Evolutionary conservation across 2,797 vertebrate species (phyloP).

Genomic region (Girardinus metallicus): DNA sequence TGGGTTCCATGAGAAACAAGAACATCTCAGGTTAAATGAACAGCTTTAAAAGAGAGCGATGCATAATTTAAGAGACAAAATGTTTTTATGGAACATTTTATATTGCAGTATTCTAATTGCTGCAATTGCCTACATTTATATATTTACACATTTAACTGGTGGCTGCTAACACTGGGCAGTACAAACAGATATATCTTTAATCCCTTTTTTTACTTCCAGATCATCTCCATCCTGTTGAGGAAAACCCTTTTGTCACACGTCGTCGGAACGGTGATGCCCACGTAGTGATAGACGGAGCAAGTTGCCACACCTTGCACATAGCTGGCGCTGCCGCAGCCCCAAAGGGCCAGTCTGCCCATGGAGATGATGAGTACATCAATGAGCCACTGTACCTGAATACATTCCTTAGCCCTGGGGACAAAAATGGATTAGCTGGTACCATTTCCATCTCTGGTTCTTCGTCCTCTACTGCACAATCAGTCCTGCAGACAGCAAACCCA

Average conservation of each 20-base stretch:
- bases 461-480: conserved; percentile 73
- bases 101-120: background rate
- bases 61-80: background rate
- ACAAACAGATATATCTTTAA: background rate
- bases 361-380: conserved; percentile 92
- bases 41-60: background rate
- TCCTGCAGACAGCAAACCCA: conserved; percentile 71
- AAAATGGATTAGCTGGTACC: conserved; percentile 81
- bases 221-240: conserved; percentile 93
- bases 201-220: conserved; percentile 74
- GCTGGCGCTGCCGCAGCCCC: conserved; percentile 68
- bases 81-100: background rate
- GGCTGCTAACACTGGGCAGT: background rate
- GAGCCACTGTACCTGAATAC: conserved; percentile 98
- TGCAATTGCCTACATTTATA: background rate
- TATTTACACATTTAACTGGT: background rate
- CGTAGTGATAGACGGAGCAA: conserved; percentile 86
- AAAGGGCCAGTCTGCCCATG: conserved; percentile 82
- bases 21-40: conserved; percentile 85
- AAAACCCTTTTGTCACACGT: conserved; percentile 95
- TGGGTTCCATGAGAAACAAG: conserved; percentile 91
- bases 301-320: conserved; percentile 86
- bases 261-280: conserved; percentile 94
- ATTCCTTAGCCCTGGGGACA: conserved; percentile 88
- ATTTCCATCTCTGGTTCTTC: conserved; percentile 71